Evolutionary conservation across 2,888 invertebrate species (phyloP), one percentile per base, ranked within the genome.

Genomic region (Drosophila peninsularis): DNA sequence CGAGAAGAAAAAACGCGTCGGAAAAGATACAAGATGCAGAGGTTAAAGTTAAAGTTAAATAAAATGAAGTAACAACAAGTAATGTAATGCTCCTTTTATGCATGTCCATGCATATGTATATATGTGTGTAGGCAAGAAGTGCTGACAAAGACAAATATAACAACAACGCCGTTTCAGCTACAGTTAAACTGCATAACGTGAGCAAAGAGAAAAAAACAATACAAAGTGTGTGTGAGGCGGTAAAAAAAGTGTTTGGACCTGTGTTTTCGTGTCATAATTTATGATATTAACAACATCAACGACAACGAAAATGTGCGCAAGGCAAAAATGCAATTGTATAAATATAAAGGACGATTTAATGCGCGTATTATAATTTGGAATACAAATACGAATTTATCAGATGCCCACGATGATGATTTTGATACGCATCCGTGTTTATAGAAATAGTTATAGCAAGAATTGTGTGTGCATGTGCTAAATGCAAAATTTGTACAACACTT

Each of bases 401-500:
- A 53, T 65, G 53, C 42, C 42, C 74, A 74, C 62, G 52, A 76
- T 61, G 62, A 52, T 75, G 68, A 68, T 68, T 58, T 76, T 64
- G 54, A 37, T 44, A 66, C 50, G 36, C 70, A 57, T 66, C 61
- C 65, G 78, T 61, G 56, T 65, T 71, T 77, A 61, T 62, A 62
- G 39, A 53, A 73, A 73, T 60, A 65, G 21, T 68, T 63, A 60
- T 53, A 56, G 52, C 52, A 53, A 64, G 32, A 66, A 62, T 68
- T 70, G 67, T 70, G 66, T 72, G 72, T 69, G 66, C 60, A 61
- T 72, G 75, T 77, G 71, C 42, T 88, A 84, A 84, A 88, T 90
- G 84, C 88, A 71, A 78, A 73, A 80, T 75, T 82, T 81, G 69
- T 81, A 77, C 75, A 76, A 70, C 68, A 66, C 71, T 86, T 82